Base-by-base conservation (phyloP, 37 sponge, comb jelly and placozoan species). In the Beroe forskalii region DNA sequence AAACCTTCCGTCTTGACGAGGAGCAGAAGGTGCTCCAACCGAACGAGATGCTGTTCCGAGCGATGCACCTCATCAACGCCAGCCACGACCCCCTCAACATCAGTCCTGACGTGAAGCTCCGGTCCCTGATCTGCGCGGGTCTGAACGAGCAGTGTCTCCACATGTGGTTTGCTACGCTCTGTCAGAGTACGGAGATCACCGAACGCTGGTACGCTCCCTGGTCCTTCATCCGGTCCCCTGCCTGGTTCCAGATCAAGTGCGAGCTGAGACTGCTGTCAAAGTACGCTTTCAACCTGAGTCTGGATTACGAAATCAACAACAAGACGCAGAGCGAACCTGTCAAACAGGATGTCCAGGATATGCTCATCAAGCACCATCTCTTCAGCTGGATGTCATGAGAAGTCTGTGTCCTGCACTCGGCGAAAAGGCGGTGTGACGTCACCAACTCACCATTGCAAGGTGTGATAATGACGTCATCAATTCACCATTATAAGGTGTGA, bases 171-270 rank as follows among this genome's bases (percentile, higher is more conserved):
- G 92, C 80, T 1, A 91, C 89, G 25, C 90, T 91, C 24, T 91
- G 92, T 32, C 62, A 40, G 43, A 89, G 62, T 55, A 41, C 41
- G 1, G 90, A 90, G 25, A 43, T 90, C 30, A 90, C 76, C 25
- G 62, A 69, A 37, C 72, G 72, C 19, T 69, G 91, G 91, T 91
- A 91, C 89, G 66, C 80, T 19, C 63, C 89, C 30, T 86, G 66
- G 67, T 91, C 92, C 28, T 91, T 61, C 89, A 86, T 91, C 0
- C 61, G 92, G n/a, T 80, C 89, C 39, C 92, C 92, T 35, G 92
- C 89, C 30, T 91, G 92, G 92, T 62, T 91, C 41, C 92, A 91
- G 67, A 61, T 91, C 32, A 91, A 91, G 89, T 91, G 92, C n/a
- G 92, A 91, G 35, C 89, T 91, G 25, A 43, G 92, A 36, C 72